Base-by-base conservation (phyloP, 35 echinoderm and acorn worm species). In the Stichopus chloronotus region DNA sequence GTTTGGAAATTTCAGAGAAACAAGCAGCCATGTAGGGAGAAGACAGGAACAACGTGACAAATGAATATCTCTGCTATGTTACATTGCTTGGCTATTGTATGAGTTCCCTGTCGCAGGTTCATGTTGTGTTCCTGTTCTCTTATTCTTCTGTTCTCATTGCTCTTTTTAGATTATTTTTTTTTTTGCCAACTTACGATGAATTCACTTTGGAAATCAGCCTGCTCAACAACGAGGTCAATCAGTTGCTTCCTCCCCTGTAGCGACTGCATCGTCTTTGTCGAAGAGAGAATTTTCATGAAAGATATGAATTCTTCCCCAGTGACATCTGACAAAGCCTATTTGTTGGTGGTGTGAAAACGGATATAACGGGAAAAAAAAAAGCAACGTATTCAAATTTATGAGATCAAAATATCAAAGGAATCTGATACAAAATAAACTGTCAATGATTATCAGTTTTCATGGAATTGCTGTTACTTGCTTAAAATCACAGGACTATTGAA, bases 221-320 rank as follows among this genome's bases (percentile, higher is more conserved):
- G 95, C 22, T 99, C 97, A 8, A 89, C 92, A 4, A 96, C 93
- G 0, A 99, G 80, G 7, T 99, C 95, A 17, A 99, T 79, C 60
- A 96, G 72, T 53, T 96, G 95, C 54, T 95, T 82, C 90, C 95
- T 91, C 0, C 95, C 97, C 58, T 63, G 76, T 21, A 96, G 59
- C 6, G 97, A 96, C 81, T 99, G 97, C 97, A 99, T 99, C 7
- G 76, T 91, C 10, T 86, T 58, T 12, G 96, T 79, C 25, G 79
- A 84, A 25, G 97, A 95, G 6, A 99, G 58, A 10, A 99, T 91
- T 74, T 96, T 96, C 97, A 99, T 99, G 87, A 99, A 99, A 3
- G 78, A 76, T 19, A 97, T 79, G 91, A 98, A 98, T 59, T 98
- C 96, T 72, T 98, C 96, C 57, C 96, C 96, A 4, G 94, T 98